Evolutionary conservation across 1,140 invertebrate genomes (phyloP), one percentile per base, ranked within the genome.

Genomic region (Choristoneura fumiferana): DNA sequence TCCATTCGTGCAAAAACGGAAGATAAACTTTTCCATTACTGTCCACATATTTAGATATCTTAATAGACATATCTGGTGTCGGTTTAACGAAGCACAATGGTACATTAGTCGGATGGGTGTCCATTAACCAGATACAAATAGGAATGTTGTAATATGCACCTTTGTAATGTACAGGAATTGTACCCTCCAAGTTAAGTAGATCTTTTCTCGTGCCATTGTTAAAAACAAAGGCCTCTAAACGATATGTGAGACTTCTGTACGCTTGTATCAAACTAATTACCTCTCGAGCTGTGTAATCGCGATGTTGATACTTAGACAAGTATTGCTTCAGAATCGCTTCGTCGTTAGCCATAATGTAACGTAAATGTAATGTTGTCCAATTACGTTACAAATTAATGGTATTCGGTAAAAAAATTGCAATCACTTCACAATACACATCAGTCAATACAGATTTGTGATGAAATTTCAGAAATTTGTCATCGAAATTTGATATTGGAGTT

Each of bases 21-120:
- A 99, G 90, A 89, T 98, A 99, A 58, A 99, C 94, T 90, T 98
- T 97, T 17, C 98, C 98, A 90, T 95, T 98, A 64, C 95, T 94
- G 88, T 99, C 98, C 6, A 99, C 98, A 90, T 95, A 97, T 81
- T 95, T 94, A 12, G 97, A 98, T 13, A 95, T 93, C 91, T 98
- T 98, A 60, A 99, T 98, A 55, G 94, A 93, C 98, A 99, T 99
- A 62, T 96, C 96, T 54, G 93, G 60, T 4, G 98, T 99, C 36
- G 99, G 99, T 87, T 94, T 96, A 0, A 99, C 98, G 89, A 96
- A 99, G 79, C 98, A 98, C 84, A 99, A 95, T n/a, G 99, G 99
- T 13, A 98, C 96, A 90, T 98, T 96, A 78, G 96, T 94, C 0
- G 99, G 99, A 92, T 99, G 97, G 18, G 97, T 98, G 77, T 99